Evolutionary conservation across 2,888 invertebrate genomes (phyloP), one percentile per base, ranked within the genome.

Genomic region (Andrena minutula): DNA sequence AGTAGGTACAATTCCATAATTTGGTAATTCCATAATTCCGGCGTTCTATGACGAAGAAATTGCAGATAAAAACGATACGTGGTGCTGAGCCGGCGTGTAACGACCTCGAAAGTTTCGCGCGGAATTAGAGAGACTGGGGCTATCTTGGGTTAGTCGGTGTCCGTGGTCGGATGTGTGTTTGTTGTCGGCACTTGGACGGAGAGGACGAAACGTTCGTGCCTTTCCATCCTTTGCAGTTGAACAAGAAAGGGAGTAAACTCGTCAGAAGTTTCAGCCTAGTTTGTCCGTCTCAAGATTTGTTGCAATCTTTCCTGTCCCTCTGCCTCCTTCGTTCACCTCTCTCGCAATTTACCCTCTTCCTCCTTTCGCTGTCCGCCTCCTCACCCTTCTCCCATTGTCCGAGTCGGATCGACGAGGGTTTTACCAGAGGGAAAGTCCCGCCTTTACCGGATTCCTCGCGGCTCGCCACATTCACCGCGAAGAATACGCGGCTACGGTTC

Each of bases 241-340:
- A 49, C 63, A 47, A 66, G 66, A 82, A 73, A 56, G 49, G 49
- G 47, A 70, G 56, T 79, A 75, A 65, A 73, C 65, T 66, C 74
- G 75, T 79, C 70, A 56, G 53, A 71, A 75, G 65, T 75, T 75
- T 75, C 60, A 75, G 56, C 56, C 58, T 66, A 80, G 75, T 82
- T 79, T 65, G 81, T 53, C 61, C 74, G 65, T 8, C 70, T 61
- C 49, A 35, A 79, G 80, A 82, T 79, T 82, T 56, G 56, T 74
- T 56, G 65, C 61, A 53, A 75, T 79, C 81, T 75, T 75, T 71
- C 35, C 47, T 35, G 41, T 63, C 75, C 26, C 58, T 35, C 58
- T 56, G 70, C 41, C 58, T 69, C 35, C 35, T 35, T 68, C 68
- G 10, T 71, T 49, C 56, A 20, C 28, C 73, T 20, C 61, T 64